These are phyloP conservation scores for Hybos culiciformis DNA, from an alignment of 2,888 invertebrate species.

Conservation along the genomic window DNA sequence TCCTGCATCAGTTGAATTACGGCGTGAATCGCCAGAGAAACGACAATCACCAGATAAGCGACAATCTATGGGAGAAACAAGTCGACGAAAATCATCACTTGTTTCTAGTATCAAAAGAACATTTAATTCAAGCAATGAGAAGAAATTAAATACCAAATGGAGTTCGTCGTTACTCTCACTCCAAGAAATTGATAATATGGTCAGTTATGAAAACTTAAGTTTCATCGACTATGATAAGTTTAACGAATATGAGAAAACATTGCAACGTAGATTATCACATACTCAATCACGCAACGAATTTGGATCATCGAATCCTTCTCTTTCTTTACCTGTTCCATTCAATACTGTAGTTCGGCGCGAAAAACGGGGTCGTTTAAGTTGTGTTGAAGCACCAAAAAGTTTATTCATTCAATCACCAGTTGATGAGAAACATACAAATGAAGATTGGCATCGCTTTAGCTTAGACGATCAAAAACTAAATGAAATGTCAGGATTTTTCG, in stretches of 20 bases:
- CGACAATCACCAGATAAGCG: background rate
- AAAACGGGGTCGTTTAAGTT: background rate
- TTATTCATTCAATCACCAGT: background rate
- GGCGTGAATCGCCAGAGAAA: background rate
- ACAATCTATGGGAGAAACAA: background rate
- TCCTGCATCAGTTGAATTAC: background rate
- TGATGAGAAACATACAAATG: background rate
- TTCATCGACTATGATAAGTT: slow-evolving; percentile 43
- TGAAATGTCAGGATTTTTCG: background rate
- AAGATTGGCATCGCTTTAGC: background rate
- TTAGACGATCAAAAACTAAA: background rate
- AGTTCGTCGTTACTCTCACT: slow-evolving; percentile 40
- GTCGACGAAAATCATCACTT: slow-evolving; percentile 4
- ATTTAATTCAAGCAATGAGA: slow-evolving; percentile 21
- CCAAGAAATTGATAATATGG: slow-evolving; percentile 41
- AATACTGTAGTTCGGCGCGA: slow-evolving; percentile 7
- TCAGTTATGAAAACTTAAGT: slow-evolving; percentile 43
- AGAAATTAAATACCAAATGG: slow-evolving; percentile 37
- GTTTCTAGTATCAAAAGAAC: slow-evolving; percentile 7
- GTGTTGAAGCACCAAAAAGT: background rate
- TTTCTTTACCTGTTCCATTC: background rate
- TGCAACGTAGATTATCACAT: slow-evolving; percentile 27
- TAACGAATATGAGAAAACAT: slow-evolving; percentile 35
- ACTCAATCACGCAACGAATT: background rate
- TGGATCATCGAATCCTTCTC: background rate